These are phyloP conservation scores for Corynorhinus townsendii DNA, from an alignment of 2,113 vertebrate genomes.

Conservation along the genomic window DNA sequence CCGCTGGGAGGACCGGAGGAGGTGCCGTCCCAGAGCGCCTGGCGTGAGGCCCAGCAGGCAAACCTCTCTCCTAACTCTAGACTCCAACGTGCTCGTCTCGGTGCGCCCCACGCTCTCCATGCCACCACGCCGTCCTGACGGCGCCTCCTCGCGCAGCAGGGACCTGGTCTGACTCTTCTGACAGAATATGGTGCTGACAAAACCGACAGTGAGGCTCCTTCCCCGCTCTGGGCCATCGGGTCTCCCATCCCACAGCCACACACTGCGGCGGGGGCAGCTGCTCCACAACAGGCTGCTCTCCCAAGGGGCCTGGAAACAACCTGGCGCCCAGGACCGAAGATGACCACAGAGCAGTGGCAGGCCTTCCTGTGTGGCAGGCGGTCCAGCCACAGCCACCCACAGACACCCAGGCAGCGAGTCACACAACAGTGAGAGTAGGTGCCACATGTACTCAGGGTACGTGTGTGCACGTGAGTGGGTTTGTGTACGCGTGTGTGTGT, in stretches of 20 bases:
- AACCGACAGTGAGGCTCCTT: not conserved
- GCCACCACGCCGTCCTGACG: rapidly evolving
- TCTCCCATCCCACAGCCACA: not conserved
- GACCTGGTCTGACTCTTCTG: not conserved
- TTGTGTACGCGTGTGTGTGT: rapidly evolving
- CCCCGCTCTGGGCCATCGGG: rapidly evolving
- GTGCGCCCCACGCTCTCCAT: not conserved
- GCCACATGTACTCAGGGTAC: not conserved
- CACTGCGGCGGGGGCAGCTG: rapidly evolving
- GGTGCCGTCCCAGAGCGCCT: rapidly evolving
- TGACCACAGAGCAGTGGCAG: rapidly evolving
- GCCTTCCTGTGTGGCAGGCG: rapidly evolving
- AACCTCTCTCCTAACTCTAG: not conserved
- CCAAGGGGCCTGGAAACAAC: not conserved
- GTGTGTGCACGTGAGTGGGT: too few species aligned
- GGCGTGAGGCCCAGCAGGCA: rapidly evolving
- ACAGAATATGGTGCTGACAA: rapidly evolving
- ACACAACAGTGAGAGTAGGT: not conserved
- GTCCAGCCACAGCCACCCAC: rapidly evolving
- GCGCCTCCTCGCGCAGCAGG: rapidly evolving
- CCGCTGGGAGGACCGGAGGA: not conserved
- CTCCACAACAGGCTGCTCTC: not conserved
- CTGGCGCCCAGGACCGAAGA: rapidly evolving
- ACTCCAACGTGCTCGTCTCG: rapidly evolving
- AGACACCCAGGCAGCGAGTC: not conserved